Percentiles rank a stretch among this genome's conserved stretches.
Evolutionary conservation across 2,797 vertebrate species (phyloP).

Genomic region (Gymnocypris eckloni): DNA sequence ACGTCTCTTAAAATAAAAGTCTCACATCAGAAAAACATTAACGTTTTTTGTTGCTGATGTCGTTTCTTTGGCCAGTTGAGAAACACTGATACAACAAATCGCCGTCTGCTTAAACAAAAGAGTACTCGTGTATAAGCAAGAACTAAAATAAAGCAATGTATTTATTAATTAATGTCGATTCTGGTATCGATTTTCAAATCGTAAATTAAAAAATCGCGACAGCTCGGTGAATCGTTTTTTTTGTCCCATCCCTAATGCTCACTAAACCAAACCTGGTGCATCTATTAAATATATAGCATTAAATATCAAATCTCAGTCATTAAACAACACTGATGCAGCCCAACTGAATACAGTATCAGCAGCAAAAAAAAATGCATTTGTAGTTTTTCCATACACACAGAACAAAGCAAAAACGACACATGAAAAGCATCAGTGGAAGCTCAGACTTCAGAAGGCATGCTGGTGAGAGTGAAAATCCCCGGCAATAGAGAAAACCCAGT

Average conservation of each 20-base stretch:
- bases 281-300: not conserved
- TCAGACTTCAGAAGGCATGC: conserved; percentile 46
- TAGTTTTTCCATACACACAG: conserved; percentile 5
- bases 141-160: too few species aligned
- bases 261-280: not conserved
- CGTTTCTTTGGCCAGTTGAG: too few species aligned
- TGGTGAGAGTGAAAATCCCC: conserved; percentile 21
- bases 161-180: too few species aligned
- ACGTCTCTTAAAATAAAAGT: too few species aligned
- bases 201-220: too few species aligned
- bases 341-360: not conserved
- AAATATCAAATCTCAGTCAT: not conserved
- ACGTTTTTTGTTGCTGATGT: too few species aligned
- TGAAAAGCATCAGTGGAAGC: conserved; percentile 43
- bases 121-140: too few species aligned
- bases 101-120: too few species aligned
- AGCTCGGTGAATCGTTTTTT: too few species aligned
- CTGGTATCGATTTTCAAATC: too few species aligned
- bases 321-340: not conserved
- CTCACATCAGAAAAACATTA: too few species aligned
- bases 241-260: not conserved
- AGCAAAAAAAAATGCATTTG: not conserved
- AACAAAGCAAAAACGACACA: conserved; percentile 17
- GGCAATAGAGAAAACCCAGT: conserved; percentile 34
- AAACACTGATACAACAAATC: too few species aligned